phyloP scores from a whole-genome alignment of 2,797 vertebrate genomes.

The Clarias laeviceps region DNA sequence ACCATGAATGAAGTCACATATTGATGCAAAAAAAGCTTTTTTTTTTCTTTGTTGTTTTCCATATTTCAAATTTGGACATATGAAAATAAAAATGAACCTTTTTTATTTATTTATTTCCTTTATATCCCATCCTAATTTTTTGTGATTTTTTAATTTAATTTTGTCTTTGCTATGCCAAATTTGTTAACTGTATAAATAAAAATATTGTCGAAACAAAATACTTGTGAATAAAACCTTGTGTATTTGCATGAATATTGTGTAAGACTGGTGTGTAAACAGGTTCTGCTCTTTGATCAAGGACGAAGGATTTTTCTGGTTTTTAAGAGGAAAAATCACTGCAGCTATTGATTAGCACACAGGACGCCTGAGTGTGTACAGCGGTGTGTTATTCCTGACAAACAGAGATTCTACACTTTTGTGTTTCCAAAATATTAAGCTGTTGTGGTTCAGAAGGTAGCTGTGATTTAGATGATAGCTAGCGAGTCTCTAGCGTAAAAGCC shows the following conservation, averaged over 20 bases:
- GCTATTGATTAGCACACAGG: not conserved
- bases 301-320: not conserved
- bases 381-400: not conserved
- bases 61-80: not conserved
- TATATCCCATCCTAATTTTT: not conserved
- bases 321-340: not conserved
- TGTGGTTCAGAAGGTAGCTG: too few species aligned
- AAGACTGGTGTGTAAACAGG: conserved; percentile 3
- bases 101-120: not conserved
- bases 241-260: not conserved
- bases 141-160: not conserved
- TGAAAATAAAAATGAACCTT: not conserved
- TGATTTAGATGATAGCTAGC: not conserved
- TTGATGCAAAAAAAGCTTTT: not conserved
- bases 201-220: not conserved
- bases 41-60: not conserved
- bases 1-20: not conserved
- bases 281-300: conserved; percentile 36
- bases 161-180: too few species aligned
- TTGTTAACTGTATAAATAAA: not conserved
- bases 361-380: not conserved
- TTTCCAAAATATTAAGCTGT: not conserved
- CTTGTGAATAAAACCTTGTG: not conserved
- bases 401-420: not conserved
- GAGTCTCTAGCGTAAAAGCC: not conserved